Evolutionary conservation across 2,797 vertebrate genomes (phyloP).

Genomic region (Trichosurus vulpecula): DNA sequence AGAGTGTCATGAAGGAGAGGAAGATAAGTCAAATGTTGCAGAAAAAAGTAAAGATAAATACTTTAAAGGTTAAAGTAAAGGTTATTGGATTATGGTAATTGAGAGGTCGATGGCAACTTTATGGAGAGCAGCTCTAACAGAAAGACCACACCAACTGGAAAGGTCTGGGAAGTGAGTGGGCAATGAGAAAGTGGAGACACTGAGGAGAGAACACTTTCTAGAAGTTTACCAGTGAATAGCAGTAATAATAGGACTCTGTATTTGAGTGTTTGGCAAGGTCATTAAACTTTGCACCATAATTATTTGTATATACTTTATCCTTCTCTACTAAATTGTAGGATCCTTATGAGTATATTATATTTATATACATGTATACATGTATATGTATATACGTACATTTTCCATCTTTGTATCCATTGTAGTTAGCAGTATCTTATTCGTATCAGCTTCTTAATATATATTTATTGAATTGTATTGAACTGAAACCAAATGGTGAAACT

Average conservation of each 20-base stretch:
- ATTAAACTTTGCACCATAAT: neutral
- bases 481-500: neutral
- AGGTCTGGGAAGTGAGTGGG: neutral
- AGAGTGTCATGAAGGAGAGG: neutral
- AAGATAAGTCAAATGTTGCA: neutral
- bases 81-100: neutral
- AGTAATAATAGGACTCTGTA: neutral
- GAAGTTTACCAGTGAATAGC: neutral
- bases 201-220: neutral
- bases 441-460: neutral
- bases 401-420: neutral
- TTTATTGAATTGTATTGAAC: neutral
- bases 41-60: neutral
- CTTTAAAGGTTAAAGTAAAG: neutral
- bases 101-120: neutral
- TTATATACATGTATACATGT: neutral
- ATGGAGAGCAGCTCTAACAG: neutral
- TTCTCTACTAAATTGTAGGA: neutral
- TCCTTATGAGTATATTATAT: neutral
- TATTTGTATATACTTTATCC: neutral
- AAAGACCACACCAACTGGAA: neutral
- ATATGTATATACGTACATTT: neutral
- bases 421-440: neutral
- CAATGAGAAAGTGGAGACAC: neutral
- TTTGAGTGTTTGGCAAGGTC: neutral